These are phyloP conservation scores for Achatina immaculata DNA, from an alignment of 1,140 invertebrate genomes.

Conservation along the genomic window DNA sequence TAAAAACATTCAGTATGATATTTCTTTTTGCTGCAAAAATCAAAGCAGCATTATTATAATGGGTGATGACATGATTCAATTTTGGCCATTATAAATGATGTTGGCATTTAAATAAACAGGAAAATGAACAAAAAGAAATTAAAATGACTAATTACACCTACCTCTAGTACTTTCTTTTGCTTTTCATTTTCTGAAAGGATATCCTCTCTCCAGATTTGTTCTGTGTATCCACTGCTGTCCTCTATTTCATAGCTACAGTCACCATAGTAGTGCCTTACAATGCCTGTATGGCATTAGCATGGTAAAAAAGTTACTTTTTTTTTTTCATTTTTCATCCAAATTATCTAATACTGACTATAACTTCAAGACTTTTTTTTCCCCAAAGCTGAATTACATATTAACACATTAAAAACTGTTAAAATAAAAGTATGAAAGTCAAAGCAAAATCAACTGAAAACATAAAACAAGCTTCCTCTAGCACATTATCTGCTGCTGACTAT, in stretches of 20 bases:
- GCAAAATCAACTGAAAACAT: not conserved
- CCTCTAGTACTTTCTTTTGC: conserved; percentile 46
- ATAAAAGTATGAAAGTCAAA: not conserved
- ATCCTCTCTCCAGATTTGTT: conserved; percentile 56
- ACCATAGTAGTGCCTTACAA: conserved; percentile 42
- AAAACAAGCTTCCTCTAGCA: too few relatives aligned
- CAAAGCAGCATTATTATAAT: not conserved
- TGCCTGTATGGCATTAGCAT: conserved; percentile 44
- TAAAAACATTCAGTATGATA: too few relatives aligned
- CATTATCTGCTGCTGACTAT: too few relatives aligned
- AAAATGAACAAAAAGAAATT: not conserved
- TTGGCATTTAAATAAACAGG: not conserved
- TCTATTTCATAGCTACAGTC: conserved; percentile 52
- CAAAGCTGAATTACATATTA: not conserved
- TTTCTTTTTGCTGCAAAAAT: too few relatives aligned
- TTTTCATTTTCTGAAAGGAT: conserved; percentile 60
- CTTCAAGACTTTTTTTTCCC: not conserved
- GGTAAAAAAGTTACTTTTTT: not conserved
- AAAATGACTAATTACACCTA: too few relatives aligned
- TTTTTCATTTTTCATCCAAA: not conserved
- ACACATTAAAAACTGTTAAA: not conserved
- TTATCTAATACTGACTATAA: not conserved
- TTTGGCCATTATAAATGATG: too few relatives aligned
- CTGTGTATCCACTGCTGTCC: conserved; percentile 50
- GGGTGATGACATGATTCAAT: not conserved